Base-by-base conservation (phyloP, 1,140 invertebrate genomes). In the Rhopalosiphum maidis region DNA sequence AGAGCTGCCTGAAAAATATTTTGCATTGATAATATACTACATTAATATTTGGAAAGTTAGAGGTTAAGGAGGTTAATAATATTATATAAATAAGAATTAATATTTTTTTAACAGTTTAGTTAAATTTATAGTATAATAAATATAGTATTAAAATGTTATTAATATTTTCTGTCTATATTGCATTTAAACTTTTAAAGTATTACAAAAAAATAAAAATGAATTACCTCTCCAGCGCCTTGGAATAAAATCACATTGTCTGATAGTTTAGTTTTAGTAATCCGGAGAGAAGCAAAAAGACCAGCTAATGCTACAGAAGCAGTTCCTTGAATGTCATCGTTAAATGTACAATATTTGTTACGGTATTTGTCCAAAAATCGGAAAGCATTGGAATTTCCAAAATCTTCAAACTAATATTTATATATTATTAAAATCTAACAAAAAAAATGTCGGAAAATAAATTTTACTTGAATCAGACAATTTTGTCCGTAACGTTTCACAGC, bases 321-420 rank as follows among this genome's bases (percentile, higher is more conserved):
- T 48, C 98, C 98, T 95, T 99, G 98, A 94, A 99, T 99, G 95
- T 99, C 98, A 94, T 99, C 98, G 95, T 99, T 99, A 95, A 99
- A 99, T 15, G 98, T 99, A 95, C 98, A 99, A 94, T 98, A 99
- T 37, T 95, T 95, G 91, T 98, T 95, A 35, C 98, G 96, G 95
- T 99, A 99, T 95, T 97, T 98, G 93, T 96, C 97, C 92, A 99
- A 95, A 55, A 99, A 96, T 25, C 97, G 96, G 95, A 99, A 99
- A 9, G 99, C 98, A 95, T 99, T 99, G 0, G 96, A 95, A 94
- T 99, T 98, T 15, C 97, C 98, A 95, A 99, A 99, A 95, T 99
- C 98, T 96, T 99, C 98, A 95, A 99, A 99, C 95, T 99, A 93
- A 25, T 46, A 68, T 46, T n/a, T n/a, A 89, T 37, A 55, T 41